These are phyloP conservation scores for Syndactyla subalaris DNA, from an alignment of 2,797 vertebrate species.

Conservation along the genomic window DNA sequence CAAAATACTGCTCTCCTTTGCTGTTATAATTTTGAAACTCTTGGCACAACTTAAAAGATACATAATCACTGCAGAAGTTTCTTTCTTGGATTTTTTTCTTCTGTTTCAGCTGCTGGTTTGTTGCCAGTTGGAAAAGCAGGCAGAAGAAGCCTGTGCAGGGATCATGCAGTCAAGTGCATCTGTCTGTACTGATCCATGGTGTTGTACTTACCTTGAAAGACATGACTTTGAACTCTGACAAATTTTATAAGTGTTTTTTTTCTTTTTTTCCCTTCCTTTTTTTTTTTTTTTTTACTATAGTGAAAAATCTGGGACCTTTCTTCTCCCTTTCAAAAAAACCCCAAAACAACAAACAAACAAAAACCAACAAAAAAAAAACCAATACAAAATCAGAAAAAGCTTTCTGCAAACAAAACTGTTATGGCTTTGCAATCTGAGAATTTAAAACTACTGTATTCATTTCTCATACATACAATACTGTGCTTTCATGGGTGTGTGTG, in stretches of 20 bases:
- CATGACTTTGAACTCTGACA: background rate
- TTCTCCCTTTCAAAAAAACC: rapidly evolving
- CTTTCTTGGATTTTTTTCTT: background rate
- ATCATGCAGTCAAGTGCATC: rapidly evolving
- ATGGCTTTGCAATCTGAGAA: background rate
- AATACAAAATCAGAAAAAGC: background rate
- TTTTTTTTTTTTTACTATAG: background rate
- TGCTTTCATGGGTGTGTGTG: rapidly evolving
- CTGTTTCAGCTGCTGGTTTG: background rate
- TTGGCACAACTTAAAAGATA: background rate
- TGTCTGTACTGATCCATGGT: background rate
- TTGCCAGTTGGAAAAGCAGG: background rate
- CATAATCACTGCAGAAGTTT: background rate
- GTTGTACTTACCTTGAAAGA: background rate
- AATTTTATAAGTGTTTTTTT: background rate
- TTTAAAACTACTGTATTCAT: background rate
- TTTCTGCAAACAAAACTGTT: background rate
- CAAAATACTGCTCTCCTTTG: background rate
- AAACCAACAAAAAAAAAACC: too few species aligned
- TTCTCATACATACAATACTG: background rate
- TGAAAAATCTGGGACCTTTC: rapidly evolving
- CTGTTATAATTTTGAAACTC: background rate
- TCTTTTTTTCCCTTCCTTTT: background rate
- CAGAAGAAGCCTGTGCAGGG: background rate
- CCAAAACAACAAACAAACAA: too few species aligned